Percentiles rank a stretch among this genome's conserved stretches.
These are phyloP conservation scores for Philopedon plagiatum DNA, from an alignment of 2,888 invertebrate genomes.

Conservation along the genomic window DNA sequence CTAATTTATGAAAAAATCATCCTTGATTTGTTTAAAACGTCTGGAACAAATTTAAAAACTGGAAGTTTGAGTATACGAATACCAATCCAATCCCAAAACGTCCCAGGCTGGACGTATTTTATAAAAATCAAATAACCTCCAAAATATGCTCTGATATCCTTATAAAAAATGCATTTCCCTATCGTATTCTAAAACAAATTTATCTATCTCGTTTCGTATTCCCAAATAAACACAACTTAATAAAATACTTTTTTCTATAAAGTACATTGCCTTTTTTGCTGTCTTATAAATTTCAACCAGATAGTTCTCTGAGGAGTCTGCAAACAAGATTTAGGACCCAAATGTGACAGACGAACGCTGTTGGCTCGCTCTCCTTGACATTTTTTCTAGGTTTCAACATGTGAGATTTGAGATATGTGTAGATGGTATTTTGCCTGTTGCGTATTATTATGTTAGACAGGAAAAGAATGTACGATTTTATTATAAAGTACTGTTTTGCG, in stretches of 20 bases:
- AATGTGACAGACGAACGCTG: constrained; percentile 49
- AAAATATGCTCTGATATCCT: constrained; percentile 37
- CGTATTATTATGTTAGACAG: no score
- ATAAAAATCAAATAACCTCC: constrained; percentile 25
- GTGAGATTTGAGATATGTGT: constrained; percentile 25
- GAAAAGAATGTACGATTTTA: no score
- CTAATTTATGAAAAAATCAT: no score
- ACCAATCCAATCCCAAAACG: neutral
- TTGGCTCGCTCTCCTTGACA: constrained; percentile 16
- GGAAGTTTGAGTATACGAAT: no score
- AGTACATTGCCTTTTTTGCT: constrained; percentile 35
- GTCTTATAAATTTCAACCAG: constrained; percentile 51
- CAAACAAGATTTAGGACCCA: constrained; percentile 51
- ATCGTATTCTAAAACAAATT: constrained; percentile 45
- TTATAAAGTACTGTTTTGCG: no score
- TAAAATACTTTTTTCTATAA: constrained; percentile 35
- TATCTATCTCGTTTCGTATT: constrained; percentile 47
- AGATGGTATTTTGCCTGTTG: constrained; percentile 8
- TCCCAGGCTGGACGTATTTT: constrained; percentile 27
- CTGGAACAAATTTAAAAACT: no score
- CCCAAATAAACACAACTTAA: constrained; percentile 50
- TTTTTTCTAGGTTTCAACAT: constrained; percentile 34
- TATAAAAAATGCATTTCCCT: constrained; percentile 41
- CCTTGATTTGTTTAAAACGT: no score
- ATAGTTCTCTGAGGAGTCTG: constrained; percentile 51